These are phyloP conservation scores for Nilaparvata lugens DNA, from an alignment of 1,140 invertebrate genomes.

Conservation along the genomic window DNA sequence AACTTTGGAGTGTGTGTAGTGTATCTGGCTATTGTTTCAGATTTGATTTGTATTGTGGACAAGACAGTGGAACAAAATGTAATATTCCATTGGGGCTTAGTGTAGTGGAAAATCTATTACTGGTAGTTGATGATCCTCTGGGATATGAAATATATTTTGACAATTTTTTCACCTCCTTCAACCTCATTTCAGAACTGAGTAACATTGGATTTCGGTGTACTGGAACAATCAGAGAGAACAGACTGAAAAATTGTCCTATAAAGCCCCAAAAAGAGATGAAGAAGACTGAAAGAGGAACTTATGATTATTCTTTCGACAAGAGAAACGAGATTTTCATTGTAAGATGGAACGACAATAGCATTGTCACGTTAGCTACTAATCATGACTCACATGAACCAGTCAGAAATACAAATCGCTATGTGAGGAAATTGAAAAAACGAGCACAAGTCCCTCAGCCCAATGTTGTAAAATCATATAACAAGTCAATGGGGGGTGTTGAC, in stretches of 20 bases:
- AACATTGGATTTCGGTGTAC: neutral
- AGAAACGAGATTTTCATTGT: neutral
- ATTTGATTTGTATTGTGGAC: slow-evolving; percentile 1
- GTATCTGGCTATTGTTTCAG: neutral
- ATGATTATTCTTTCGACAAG: neutral
- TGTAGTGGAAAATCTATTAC: neutral
- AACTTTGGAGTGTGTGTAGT: slow-evolving; percentile 1
- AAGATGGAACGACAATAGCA: neutral
- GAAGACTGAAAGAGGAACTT: neutral
- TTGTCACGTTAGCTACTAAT: too few relatives aligned
- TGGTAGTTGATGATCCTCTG: slow-evolving; percentile 1
- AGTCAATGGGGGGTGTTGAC: too few relatives aligned
- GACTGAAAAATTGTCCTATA: neutral
- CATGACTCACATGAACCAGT: too few relatives aligned
- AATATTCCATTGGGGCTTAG: neutral
- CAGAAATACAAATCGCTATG: too few relatives aligned
- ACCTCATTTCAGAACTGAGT: neutral
- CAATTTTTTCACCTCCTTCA: neutral
- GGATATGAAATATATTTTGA: neutral
- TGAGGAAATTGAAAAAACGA: too few relatives aligned
- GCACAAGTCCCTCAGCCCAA: too few relatives aligned
- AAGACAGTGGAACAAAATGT: neutral
- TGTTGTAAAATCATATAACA: too few relatives aligned
- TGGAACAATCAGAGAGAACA: neutral
- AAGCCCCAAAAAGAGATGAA: neutral